Conservation (phyloP, 2,113 vertebrate genomes). For the Pholis gunnellus region DNA sequence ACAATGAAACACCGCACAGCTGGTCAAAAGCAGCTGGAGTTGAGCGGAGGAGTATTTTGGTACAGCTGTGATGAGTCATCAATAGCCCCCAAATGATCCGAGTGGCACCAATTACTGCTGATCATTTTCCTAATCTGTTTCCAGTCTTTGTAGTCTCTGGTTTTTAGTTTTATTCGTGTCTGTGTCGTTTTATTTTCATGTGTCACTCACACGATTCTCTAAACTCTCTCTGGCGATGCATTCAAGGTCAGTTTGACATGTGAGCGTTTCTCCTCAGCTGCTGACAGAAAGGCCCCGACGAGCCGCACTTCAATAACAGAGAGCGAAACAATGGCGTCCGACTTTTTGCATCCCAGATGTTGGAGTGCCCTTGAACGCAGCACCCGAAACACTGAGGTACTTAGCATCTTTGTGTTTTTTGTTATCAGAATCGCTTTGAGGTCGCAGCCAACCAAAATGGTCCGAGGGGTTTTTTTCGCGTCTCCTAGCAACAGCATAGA, state of each 20-base stretch:
- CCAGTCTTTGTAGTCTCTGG: neutral
- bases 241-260: neutral
- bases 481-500: conserved; percentile 63
- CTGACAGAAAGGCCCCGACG: neutral
- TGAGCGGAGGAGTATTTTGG: too few relatives aligned
- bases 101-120: neutral
- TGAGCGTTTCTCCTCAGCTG: neutral
- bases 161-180: too few relatives aligned
- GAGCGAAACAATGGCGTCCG: neutral
- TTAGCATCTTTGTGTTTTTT: conserved; percentile 19
- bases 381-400: neutral
- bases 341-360: neutral
- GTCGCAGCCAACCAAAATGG: neutral
- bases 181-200: too few relatives aligned
- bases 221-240: neutral
- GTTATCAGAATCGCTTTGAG: neutral
- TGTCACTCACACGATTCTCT: too few relatives aligned
- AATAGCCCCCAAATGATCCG: neutral
- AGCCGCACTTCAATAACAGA: neutral
- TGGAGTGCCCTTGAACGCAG: neutral
- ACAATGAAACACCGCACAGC: too few relatives aligned
- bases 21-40: too few relatives aligned
- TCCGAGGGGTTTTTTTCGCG: conserved; percentile 8
- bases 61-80: neutral
- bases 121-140: neutral